Conservation (phyloP, 2,113 vertebrate genomes). For the Emydocephalus ijimae region DNA sequence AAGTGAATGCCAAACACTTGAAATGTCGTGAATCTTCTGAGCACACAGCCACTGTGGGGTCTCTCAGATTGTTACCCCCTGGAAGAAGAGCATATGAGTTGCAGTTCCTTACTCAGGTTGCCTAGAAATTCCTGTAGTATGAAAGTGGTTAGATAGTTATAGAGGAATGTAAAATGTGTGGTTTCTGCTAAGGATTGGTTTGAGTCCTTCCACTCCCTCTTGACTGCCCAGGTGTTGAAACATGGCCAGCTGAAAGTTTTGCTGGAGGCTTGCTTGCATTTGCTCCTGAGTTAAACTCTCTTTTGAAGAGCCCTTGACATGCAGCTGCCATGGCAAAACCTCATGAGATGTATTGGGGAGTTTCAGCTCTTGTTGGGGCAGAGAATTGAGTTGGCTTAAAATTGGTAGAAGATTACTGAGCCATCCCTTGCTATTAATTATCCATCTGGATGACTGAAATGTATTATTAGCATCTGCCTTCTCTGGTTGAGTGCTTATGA, state of each 20-base stretch:
- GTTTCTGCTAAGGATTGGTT: neutral
- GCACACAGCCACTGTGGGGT: neutral
- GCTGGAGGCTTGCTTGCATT: neutral
- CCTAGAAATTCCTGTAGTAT: neutral
- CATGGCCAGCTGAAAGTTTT: neutral
- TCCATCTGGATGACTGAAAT: neutral
- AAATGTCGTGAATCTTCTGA: neutral
- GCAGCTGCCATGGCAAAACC: neutral
- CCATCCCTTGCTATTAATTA: neutral
- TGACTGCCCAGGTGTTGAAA: neutral
- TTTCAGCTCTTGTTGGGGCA: neutral
- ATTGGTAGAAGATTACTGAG: neutral
- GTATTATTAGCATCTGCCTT: neutral
- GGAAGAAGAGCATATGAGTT: neutral
- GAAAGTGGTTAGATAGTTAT: neutral
- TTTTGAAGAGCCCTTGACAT: neutral
- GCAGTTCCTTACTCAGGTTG: neutral
- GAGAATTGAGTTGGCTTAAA: neutral
- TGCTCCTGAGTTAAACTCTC: neutral
- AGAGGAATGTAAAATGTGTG: neutral
- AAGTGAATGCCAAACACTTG: neutral
- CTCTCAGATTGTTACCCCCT: neutral
- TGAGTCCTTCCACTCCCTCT: neutral
- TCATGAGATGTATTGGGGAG: neutral
- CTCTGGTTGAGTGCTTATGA: neutral